Evolutionary conservation across 2,888 invertebrate species (phyloP).

Genomic region (Morpho deidamia): DNA sequence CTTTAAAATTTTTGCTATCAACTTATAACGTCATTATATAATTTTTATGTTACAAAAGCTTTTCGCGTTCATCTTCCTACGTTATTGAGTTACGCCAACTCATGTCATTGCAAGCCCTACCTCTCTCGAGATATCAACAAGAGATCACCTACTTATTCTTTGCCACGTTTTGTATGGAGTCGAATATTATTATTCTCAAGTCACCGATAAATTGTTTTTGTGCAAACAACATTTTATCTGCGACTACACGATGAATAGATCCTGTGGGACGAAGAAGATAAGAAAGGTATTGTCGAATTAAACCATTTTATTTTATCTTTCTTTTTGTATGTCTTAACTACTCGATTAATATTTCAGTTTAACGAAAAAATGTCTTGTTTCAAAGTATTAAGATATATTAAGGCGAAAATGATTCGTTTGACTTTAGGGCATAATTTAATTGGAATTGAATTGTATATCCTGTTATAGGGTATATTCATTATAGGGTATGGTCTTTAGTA

Average conservation of each 20-base stretch:
- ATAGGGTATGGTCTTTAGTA: no score
- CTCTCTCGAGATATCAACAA: slow-evolving; percentile 28
- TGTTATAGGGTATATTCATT: no score
- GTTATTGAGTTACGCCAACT: no score
- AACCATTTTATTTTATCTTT: slow-evolving; percentile 19
- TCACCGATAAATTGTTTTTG: slow-evolving; percentile 21
- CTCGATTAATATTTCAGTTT: slow-evolving; percentile 1
- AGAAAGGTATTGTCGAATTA: slow-evolving; percentile 20
- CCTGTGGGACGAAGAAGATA: slow-evolving; percentile 13
- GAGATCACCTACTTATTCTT: slow-evolving; percentile 18
- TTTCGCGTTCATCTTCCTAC: no score
- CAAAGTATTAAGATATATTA: neutral
- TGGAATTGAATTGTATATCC: no score
- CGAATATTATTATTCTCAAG: slow-evolving; percentile 33
- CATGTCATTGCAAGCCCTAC: no score
- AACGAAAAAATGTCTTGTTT: neutral
- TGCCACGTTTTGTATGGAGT: slow-evolving; percentile 14
- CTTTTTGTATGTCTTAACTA: slow-evolving; percentile 14
- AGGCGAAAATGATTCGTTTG: no score
- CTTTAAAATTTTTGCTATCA: no score
- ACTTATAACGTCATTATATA: no score
- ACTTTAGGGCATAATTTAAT: no score
- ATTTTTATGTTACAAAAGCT: no score
- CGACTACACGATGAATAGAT: slow-evolving; percentile 18
- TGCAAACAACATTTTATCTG: slow-evolving; percentile 23